A percentile compares a stretch with the other conserved stretches of the same genome.
Conservation (phyloP, 2,888 invertebrate species). For the Drosophila prolongata region DNA sequence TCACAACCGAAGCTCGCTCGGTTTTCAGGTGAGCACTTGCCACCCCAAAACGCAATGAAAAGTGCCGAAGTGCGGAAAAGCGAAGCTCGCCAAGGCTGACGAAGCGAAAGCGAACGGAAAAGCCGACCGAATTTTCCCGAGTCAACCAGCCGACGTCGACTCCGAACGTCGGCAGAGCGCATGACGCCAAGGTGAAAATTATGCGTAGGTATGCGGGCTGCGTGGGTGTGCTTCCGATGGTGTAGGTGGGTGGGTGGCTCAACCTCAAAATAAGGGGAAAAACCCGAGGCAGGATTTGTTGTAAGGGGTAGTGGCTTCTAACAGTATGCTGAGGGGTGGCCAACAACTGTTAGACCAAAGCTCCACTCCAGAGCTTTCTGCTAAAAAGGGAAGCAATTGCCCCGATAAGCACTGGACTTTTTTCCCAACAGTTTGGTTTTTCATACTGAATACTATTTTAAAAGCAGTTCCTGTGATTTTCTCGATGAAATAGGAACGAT, state of each 20-base stretch:
- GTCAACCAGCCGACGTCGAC: slow-evolving; percentile 34
- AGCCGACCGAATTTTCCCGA: slow-evolving; percentile 24
- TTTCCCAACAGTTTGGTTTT: slow-evolving; percentile 42
- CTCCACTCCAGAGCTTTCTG: slow-evolving; percentile 59
- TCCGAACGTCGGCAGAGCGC: slow-evolving; percentile 73
- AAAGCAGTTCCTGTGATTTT: no score
- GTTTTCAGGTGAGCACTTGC: slow-evolving; percentile 70
- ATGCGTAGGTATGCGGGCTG: slow-evolving; percentile 51
- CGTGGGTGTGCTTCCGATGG: slow-evolving; percentile 19
- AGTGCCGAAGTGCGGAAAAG: slow-evolving; percentile 68
- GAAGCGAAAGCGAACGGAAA: slow-evolving; percentile 27
- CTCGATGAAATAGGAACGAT: no score
- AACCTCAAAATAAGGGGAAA: slow-evolving; percentile 52
- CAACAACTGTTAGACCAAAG: slow-evolving; percentile 53
- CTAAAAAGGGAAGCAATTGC: neutral
- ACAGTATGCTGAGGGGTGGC: slow-evolving; percentile 22
- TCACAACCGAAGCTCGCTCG: slow-evolving; percentile 46
- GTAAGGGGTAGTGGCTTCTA: slow-evolving; percentile 40
- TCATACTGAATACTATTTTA: neutral
- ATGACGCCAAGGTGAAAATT: slow-evolving; percentile 77
- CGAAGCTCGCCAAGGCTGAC: slow-evolving; percentile 25
- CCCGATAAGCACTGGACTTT: slow-evolving; percentile 35
- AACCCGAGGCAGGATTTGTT: slow-evolving; percentile 17
- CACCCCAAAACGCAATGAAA: slow-evolving; percentile 43
- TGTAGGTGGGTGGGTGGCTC: slow-evolving; percentile 39